Conservation (phyloP, 2,888 invertebrate species). For the Suillia variegata region DNA sequence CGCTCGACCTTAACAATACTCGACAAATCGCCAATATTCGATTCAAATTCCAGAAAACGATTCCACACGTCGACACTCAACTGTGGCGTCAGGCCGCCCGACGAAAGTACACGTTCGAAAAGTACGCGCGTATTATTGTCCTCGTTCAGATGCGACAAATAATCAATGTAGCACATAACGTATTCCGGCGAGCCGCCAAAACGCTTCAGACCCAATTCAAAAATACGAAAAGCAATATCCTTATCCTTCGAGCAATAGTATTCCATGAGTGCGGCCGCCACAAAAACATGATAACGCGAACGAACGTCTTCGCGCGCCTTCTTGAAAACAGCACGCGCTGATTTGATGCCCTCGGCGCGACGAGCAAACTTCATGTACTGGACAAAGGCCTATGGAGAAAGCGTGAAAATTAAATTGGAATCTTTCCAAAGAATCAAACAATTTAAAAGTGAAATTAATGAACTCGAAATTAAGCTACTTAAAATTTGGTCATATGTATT, state of each 20-base stretch:
- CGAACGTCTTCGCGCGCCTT: conserved; percentile 87
- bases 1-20: conserved; percentile 98
- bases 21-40: conserved; percentile 95
- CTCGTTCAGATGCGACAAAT: conserved; percentile 96
- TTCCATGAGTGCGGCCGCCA: conserved; percentile 97
- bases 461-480: too few relatives aligned
- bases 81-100: conserved; percentile 87
- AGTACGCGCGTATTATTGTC: conserved; percentile 99
- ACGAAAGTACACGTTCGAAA: conserved; percentile 94
- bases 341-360: conserved; percentile 96
- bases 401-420: background rate
- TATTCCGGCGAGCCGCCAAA: conserved; percentile 95
- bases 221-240: conserved; percentile 94
- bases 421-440: background rate
- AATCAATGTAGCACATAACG: conserved; percentile 94
- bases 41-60: conserved; percentile 96
- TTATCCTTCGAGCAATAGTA: conserved; percentile 99
- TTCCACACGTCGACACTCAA: conserved; percentile 99
- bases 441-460: too few relatives aligned
- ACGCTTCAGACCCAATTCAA: conserved; percentile 96
- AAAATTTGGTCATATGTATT: background rate
- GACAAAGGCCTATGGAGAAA: conserved; percentile 78
- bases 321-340: conserved; percentile 93
- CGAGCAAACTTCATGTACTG: conserved; percentile 99
- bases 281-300: conserved; percentile 90